Evolutionary conservation across 2,888 invertebrate species (phyloP), one percentile per base, ranked within the genome.

Genomic region (Phanerotoma sp.): DNA sequence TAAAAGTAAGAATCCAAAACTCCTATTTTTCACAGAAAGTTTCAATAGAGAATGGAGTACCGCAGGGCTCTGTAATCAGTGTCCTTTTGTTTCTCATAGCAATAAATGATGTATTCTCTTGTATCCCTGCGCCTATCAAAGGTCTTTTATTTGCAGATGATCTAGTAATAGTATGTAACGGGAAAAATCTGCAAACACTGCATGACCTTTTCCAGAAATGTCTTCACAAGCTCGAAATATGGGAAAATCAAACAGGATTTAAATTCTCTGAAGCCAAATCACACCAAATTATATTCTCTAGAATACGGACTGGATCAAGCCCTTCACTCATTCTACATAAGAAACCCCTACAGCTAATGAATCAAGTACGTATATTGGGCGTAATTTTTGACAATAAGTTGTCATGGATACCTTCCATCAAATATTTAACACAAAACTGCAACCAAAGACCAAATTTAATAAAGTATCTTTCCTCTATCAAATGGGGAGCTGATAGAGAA

Each of bases 41-140:
- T 7, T 9, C 7, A 35, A 28, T 33, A 4, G 13, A 25, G 4
- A 57, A 57, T 32, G 53, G 53, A 7, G 13, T 53, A 4, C 57
- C 57, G 0, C 53, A 50, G 35, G 57, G 57, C 0, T 53, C 50
- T 2, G 50, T 54, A 4, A 35, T 57, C 4, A 57, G 53, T 16
- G 45, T 45, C 1, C 41, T 44, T 1, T 21, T 57, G 2, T 53
- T 57, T 13, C 13, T 44, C 5, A 30, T 57, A 2, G 37, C 45
- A 5, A 53, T 53, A 4, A 49, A 57, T 16, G 57, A 57, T n/a
- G 41, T 54, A 6, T 3, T 37, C 1, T 13, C 28, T 7, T 6
- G 18, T 7, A 21, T 54, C 3, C 11, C 6, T 3, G 3, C 15
- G 1, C 47, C 48, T 2, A 20, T 49, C 1, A 18, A 47, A 32